These are phyloP conservation scores for Dicrurus megarhynchus DNA, from an alignment of 2,113 vertebrate genomes.

Conservation along the genomic window DNA sequence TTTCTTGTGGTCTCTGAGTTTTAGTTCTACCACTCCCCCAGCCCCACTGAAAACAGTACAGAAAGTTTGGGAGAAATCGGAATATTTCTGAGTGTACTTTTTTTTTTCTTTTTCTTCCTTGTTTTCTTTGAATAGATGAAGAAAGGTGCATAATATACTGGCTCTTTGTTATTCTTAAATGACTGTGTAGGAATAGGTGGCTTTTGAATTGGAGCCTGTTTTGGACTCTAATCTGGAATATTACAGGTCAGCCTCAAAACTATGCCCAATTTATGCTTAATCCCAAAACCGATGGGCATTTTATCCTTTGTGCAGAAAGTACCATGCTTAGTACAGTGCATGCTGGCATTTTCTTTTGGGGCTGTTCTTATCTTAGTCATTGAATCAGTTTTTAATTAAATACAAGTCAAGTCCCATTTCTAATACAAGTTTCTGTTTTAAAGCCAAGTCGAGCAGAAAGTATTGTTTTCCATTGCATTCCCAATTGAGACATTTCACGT, in stretches of 20 bases:
- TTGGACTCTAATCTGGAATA: not conserved
- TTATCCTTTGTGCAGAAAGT: not conserved
- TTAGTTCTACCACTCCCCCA: not conserved
- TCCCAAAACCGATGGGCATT: not conserved
- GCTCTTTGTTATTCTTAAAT: not conserved
- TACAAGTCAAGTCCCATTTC: not conserved
- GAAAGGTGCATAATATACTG: not conserved
- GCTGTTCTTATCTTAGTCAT: not conserved
- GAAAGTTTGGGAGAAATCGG: rapidly evolving
- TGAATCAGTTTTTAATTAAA: not conserved
- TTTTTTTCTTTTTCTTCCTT: not conserved
- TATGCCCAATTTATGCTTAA: not conserved
- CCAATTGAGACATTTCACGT: rapidly evolving
- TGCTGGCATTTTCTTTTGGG: not conserved
- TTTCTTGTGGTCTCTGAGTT: not conserved
- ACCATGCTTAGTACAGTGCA: rapidly evolving
- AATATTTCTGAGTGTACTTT: rapidly evolving
- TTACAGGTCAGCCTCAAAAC: not conserved
- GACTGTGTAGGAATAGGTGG: not conserved
- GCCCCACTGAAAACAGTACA: not conserved
- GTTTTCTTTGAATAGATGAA: not conserved
- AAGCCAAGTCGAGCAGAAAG: not conserved
- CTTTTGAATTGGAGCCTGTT: not conserved
- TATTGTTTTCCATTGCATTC: not conserved
- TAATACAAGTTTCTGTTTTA: not conserved